These are phyloP conservation scores for Stylophora pistillata DNA, from an alignment of 64 coral and sea anemone species.

Conservation along the genomic window DNA sequence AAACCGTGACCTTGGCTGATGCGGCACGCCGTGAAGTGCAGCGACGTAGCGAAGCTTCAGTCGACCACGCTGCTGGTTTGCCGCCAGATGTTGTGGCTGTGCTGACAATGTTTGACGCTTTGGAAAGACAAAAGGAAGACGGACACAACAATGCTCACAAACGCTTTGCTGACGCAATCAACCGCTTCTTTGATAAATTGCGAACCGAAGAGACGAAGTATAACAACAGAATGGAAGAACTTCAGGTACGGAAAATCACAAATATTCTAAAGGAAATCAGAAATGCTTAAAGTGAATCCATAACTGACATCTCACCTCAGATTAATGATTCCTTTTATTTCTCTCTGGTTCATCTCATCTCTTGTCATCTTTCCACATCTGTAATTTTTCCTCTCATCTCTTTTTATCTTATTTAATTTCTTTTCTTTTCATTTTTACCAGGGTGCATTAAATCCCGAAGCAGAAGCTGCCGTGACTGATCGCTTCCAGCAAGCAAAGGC, in stretches of 20 bases:
- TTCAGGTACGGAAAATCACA: slow-evolving; percentile 64
- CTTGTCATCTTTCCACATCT: too few relatives aligned
- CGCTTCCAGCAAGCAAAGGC: slow-evolving; percentile 88
- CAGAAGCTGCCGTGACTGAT: slow-evolving; percentile 88
- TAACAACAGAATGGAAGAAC: slow-evolving; percentile 94
- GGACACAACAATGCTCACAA: slow-evolving; percentile 77
- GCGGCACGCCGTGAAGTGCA: slow-evolving; percentile 89
- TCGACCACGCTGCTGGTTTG: slow-evolving; percentile 86
- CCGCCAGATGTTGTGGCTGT: slow-evolving; percentile 87
- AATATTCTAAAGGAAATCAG: not conserved
- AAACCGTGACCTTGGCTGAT: slow-evolving; percentile 76
- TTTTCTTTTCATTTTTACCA: not conserved
- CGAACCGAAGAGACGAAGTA: slow-evolving; percentile 90
- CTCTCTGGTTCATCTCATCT: too few relatives aligned
- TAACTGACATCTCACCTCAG: too few relatives aligned
- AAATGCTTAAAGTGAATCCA: too few relatives aligned
- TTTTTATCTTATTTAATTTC: not conserved
- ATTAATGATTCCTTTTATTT: too few relatives aligned
- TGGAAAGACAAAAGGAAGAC: slow-evolving; percentile 74
- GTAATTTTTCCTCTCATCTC: too few relatives aligned
- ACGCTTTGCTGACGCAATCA: slow-evolving; percentile 79
- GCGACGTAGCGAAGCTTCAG: slow-evolving; percentile 82
- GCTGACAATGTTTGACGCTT: slow-evolving; percentile 78
- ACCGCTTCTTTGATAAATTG: slow-evolving; percentile 93
- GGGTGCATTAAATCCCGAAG: slow-evolving; percentile 95